Evolutionary conservation across 2,888 invertebrate genomes (phyloP), one percentile per base, ranked within the genome.

Genomic region (Mythimna albipuncta): DNA sequence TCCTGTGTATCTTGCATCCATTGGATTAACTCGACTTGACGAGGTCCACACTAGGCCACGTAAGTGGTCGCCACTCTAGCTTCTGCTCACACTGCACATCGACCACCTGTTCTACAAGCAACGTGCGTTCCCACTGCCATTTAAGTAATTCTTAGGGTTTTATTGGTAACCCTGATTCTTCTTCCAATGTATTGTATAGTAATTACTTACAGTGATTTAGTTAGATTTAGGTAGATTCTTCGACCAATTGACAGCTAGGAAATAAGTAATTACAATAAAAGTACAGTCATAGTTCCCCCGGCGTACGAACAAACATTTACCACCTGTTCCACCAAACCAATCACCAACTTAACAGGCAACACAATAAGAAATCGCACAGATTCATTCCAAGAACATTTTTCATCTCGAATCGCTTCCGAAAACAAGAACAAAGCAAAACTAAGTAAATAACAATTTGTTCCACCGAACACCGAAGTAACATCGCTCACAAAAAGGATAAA

Each of bases 401-500:
- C 81, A 81, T 83, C 80, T 41, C 54, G 47, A 54, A 83, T 66
- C n/a, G 71, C 76, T 80, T 83, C 69, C 78, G 66, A 82, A 82
- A 84, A 84, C 83, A 75, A 77, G 82, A 82, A 84, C 74, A 84
- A 78, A 75, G 69, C 67, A 41, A 77, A 70, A 68, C 70, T 72
- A 75, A 78, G 75, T 77, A 79, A 85, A 86, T 71, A 80, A 71
- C 80, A 81, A 82, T 82, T 85, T 81, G 81, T 85, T 80, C 85
- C 73, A 73, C 59, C 38, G 57, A 73, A 84, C 69, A 78, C 59
- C 32, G 52, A 67, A 84, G 88, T 86, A 87, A 77, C 85, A 75
- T 87, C 85, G 72, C 72, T 78, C 64, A 87, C 85, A 87, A 87
- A 88, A 87, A 87, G 75, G 69, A 70, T 70, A 54, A 82, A 80